phyloP scores from a whole-genome alignment of 2,113 vertebrate species.

The Neodon shergylaensis region DNA sequence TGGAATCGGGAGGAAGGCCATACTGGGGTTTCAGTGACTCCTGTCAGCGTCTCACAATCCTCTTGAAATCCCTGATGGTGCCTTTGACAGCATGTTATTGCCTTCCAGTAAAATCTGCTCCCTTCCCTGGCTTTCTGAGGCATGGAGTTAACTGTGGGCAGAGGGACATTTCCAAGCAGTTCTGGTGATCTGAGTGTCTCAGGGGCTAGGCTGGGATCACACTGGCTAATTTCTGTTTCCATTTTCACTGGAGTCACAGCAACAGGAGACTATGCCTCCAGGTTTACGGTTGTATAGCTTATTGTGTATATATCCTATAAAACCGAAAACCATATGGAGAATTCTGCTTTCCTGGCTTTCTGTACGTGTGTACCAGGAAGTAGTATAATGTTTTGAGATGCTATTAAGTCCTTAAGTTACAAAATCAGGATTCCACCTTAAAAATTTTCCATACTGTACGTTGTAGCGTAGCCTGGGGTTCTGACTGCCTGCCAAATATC shows the following conservation, averaged over 20 bases:
- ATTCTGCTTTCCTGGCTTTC: constrained; percentile 69
- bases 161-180: constrained; percentile 55
- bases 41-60: constrained; percentile 57
- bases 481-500: constrained; percentile 94
- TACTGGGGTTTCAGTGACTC: constrained; percentile 62
- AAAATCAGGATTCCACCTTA: constrained; percentile 94
- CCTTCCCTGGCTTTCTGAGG: constrained; percentile 45
- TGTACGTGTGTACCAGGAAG: constrained; percentile 76
- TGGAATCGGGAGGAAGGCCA: constrained; percentile 38
- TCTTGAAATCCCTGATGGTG: constrained; percentile 68
- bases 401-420: constrained; percentile 85
- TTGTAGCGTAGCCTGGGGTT: constrained; percentile 88
- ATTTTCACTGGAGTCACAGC: constrained; percentile 58
- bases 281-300: constrained; percentile 78
- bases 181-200: constrained; percentile 50
- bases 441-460: constrained; percentile 91
- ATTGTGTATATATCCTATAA: constrained; percentile 73
- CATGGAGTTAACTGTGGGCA: constrained; percentile 68
- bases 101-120: constrained; percentile 69
- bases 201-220: constrained; percentile 44
- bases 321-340: constrained; percentile 80
- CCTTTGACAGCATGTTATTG: constrained; percentile 73
- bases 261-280: constrained; percentile 68
- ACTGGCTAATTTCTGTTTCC: constrained; percentile 60
- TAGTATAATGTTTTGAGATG: constrained; percentile 83